Base-by-base conservation (phyloP, 2,797 vertebrate genomes). In the Pogonophryne albipinna region DNA sequence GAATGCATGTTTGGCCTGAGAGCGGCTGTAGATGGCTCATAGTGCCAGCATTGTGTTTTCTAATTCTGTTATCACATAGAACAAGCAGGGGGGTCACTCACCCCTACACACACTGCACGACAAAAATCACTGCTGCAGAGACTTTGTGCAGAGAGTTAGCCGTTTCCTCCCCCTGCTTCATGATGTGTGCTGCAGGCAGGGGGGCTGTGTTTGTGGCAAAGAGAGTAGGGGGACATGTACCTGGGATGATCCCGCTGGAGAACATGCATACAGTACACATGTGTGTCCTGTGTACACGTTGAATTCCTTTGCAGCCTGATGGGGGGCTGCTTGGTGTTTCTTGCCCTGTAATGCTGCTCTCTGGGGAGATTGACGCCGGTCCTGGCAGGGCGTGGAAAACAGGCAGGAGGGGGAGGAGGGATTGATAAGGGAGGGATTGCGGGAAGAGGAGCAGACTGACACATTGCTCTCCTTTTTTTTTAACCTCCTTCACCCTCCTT, bases 261-360 rank as follows among this genome's bases (percentile, higher is more conserved):
- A 53, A 42, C 41, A 63, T 17, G 13, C 27, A 55, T 4, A 55
- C 5, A 11, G 0, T 4, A 41, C 52, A 20, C 49, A 31, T 12
- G 9, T 57, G n/a, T 62, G 38, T 59, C 3, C 2, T 15, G 15
- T 78, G 67, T 74, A 15, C 34, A 45, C 45, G 31, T 49, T 56
- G 4, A 13, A 68, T 55, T 67, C 4, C 34, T 79, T 66, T 73
- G 52, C 52, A 61, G 57, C 9, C 62, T 27, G 69, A 70, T 52
- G 34, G 34, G 34, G 34, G 65, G 11, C 66, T n/a, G 75, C 71
- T 51, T 27, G 47, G 57, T 38, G 50, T 82, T 85, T 89, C 63
- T 68, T 85, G 74, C 79, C 73, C 79, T 66, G 77, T 84, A 84
- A 84, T 78, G 77, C 77, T 86, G 82, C 71, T 76, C 76, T 84